Conservation (phyloP, 2,113 vertebrate species). For the Platysternon megacephalum region DNA sequence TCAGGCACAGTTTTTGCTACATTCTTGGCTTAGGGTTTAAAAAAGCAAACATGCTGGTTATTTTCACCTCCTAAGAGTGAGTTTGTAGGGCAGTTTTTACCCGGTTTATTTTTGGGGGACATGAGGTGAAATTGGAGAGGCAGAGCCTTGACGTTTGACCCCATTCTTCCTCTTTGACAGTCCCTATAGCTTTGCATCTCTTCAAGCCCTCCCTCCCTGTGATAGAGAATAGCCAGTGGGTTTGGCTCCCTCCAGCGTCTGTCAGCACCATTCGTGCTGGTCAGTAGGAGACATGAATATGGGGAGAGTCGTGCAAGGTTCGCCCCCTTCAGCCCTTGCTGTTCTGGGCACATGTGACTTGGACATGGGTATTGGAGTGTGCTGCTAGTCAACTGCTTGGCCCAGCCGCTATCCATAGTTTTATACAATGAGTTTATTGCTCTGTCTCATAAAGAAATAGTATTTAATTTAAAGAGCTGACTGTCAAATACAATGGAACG, state of each 20-base stretch:
- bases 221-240: slow-evolving; percentile 14
- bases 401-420: not conserved
- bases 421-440: slow-evolving; percentile 12
- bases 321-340: not conserved
- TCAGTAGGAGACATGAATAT: not conserved
- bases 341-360: not conserved
- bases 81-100: not conserved
- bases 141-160: slow-evolving; percentile 27
- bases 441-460: not conserved
- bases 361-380: not conserved
- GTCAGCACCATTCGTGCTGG: slow-evolving; percentile 2
- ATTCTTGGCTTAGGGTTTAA: slow-evolving; percentile 1
- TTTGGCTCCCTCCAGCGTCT: not conserved
- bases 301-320: slow-evolving; percentile 23
- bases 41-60: not conserved
- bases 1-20: slow-evolving; percentile 3
- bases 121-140: slow-evolving; percentile 36
- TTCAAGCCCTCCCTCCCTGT: not conserved
- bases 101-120: not conserved
- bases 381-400: slow-evolving; percentile 1
- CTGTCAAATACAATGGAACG: not conserved
- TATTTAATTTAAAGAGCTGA: slow-evolving; percentile 24
- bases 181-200: not conserved
- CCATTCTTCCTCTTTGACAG: slow-evolving; percentile 39
- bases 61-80: not conserved